These are phyloP conservation scores for Drosophila triauraria DNA, from an alignment of 1,140 invertebrate species.

Conservation along the genomic window DNA sequence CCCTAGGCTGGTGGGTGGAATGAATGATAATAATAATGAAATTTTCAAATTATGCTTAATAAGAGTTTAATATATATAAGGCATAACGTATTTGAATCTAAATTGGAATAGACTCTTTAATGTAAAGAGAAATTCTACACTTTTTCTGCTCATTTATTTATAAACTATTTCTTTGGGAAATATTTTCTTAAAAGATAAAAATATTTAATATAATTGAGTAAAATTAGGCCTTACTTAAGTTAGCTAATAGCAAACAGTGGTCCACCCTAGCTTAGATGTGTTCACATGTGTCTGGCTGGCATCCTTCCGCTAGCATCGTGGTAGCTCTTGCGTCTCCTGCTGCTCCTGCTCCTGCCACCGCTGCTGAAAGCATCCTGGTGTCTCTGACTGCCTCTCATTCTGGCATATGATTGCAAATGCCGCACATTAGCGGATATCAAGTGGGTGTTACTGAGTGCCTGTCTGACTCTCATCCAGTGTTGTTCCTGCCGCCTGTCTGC, in stretches of 20 bases:
- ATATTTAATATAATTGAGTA: too few species aligned
- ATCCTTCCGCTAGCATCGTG: constrained; percentile 38
- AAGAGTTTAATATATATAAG: too few species aligned
- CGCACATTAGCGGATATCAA: constrained; percentile 83
- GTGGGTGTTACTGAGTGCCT: constrained; percentile 80
- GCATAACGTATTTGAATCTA: too few species aligned
- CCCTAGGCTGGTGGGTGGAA: not conserved
- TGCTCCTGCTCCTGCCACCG: constrained; percentile 5
- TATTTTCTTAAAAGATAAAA: too few species aligned
- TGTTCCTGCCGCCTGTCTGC: constrained; percentile 45
- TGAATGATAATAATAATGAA: not conserved
- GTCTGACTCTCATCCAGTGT: constrained; percentile 46
- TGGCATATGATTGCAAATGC: constrained; percentile 82
- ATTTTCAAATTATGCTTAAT: too few species aligned
- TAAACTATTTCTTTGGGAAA: too few species aligned
- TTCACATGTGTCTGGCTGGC: constrained; percentile 36
- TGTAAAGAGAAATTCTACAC: too few species aligned
- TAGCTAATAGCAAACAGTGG: not conserved
- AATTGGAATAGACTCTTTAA: too few species aligned
- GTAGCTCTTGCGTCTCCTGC: constrained; percentile 3
- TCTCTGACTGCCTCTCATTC: constrained; percentile 51
- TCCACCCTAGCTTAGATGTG: constrained; percentile 25
- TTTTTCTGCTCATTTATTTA: too few species aligned
- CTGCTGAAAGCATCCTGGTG: constrained; percentile 49
- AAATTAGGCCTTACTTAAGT: too few species aligned